These are phyloP conservation scores for Melieria picta DNA, from an alignment of 2,888 invertebrate genomes.

Conservation along the genomic window DNA sequence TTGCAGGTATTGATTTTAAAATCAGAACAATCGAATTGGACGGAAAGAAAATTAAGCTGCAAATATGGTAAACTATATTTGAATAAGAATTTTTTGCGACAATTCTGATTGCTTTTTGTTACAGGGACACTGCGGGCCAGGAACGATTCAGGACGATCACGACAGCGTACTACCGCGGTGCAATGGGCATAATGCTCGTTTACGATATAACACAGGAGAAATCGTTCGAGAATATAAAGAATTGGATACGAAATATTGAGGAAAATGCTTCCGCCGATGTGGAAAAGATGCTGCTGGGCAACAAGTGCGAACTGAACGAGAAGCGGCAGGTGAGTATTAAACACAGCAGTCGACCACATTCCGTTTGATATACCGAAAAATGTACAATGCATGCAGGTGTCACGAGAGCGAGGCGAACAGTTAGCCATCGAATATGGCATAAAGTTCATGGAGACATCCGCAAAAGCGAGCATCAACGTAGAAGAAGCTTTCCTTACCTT, in stretches of 20 bases:
- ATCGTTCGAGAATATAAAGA: constrained; percentile 98
- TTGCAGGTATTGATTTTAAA: constrained; percentile 98
- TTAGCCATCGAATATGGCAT: constrained; percentile 98
- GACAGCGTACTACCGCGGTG: constrained; percentile 99
- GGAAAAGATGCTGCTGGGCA: constrained; percentile 98
- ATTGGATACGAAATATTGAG: constrained; percentile 99
- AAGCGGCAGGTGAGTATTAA: constrained; percentile 80
- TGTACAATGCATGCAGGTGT: constrained; percentile 70
- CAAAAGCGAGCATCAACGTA: constrained; percentile 97
- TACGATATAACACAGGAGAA: constrained; percentile 99
- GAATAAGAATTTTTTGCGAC: background rate
- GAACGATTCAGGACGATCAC: constrained; percentile 99
- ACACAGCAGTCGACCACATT: background rate
- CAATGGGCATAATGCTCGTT: constrained; percentile 99
- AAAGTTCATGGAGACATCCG: constrained; percentile 99
- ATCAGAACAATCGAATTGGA: constrained; percentile 98
- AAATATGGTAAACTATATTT: constrained; percentile 86
- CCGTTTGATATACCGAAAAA: background rate
- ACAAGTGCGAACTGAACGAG: constrained; percentile 98
- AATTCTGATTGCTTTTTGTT: constrained; percentile 39
- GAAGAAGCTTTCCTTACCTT: constrained; percentile 98
- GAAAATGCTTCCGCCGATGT: constrained; percentile 99
- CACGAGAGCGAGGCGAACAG: constrained; percentile 96
- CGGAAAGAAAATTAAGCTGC: constrained; percentile 98
- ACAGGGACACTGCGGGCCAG: constrained; percentile 98